Evolutionary conservation across 2,797 vertebrate species (phyloP), one percentile per base, ranked within the genome.

Genomic region (Limnodromus scolopaceus): DNA sequence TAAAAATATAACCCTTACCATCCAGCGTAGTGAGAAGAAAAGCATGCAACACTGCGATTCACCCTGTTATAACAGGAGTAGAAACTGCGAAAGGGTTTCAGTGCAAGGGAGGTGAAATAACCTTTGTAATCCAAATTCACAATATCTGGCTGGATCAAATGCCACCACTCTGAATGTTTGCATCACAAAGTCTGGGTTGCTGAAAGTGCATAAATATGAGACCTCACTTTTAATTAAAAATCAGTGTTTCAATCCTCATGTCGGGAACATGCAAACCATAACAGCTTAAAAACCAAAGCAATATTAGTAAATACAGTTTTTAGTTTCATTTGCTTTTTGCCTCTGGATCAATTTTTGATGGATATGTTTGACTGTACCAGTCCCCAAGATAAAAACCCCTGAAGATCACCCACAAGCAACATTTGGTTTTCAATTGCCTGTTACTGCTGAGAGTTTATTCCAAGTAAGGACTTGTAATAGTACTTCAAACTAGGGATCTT

Each of bases 171-270:
- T 65, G 16, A 71, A 24, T 41, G 58, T 66, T 48, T 79, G 36
- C 23, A 54, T 28, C 43, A 58, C 49, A 55, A 92, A 87, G 17
- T 45, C 48, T 18, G 38, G 3, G 36, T 38, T 68, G 45, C 20
- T 82, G n/a, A 58, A 81, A 39, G 6, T 13, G 7, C 18, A 25
- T 54, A 74, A 85, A 49, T 27, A 53, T 10, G 9, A 63, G 45
- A 76, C n/a, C 48, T 18, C 2, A 4, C 2, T 34, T 92, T 93
- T 84, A 92, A 84, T 76, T 86, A 87, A 92, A 96, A 96, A 65
- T 15, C 71, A 63, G 11, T 4, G 16, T 69, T 93, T 93, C n/a
- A 90, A 28, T 84, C 38, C 30, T 69, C 58, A 17, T 30, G 25
- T 84, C 74, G 84, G 65, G 43, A 86, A 12, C 3, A 20, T 10